These are phyloP conservation scores for Drosophila recens DNA, from an alignment of 2,888 invertebrate genomes.

Conservation along the genomic window DNA sequence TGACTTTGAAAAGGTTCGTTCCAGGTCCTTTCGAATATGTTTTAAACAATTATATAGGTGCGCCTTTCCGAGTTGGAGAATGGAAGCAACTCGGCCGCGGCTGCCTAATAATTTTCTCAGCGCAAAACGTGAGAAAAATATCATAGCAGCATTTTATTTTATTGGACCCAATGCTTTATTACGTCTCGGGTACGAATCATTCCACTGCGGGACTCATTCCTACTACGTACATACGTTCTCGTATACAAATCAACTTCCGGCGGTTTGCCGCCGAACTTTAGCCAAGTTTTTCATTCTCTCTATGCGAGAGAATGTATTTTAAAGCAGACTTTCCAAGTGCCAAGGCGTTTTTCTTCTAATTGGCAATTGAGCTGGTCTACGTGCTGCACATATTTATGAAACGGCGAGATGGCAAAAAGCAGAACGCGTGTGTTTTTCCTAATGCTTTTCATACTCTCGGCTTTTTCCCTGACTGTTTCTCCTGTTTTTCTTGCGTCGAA, in stretches of 20 bases:
- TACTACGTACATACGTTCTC: constrained; percentile 32
- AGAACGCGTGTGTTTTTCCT: constrained; percentile 53
- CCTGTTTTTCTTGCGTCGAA: constrained; percentile 27
- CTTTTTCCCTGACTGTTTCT: background rate
- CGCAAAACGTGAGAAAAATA: constrained; percentile 75
- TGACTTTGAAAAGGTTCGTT: constrained; percentile 30
- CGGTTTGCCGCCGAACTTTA: constrained; percentile 52
- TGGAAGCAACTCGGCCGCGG: constrained; percentile 25
- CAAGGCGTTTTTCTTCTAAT: constrained; percentile 74
- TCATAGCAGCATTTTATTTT: constrained; percentile 65
- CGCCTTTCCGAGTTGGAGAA: constrained; percentile 12
- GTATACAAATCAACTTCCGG: constrained; percentile 82
- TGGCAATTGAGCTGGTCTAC: constrained; percentile 82
- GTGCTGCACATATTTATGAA: constrained; percentile 77
- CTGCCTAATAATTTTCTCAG: constrained; percentile 72
- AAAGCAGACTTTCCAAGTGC: constrained; percentile 54
- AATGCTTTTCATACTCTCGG: constrained; percentile 46
- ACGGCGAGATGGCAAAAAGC: constrained; percentile 46
- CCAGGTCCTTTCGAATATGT: constrained; percentile 22
- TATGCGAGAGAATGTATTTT: constrained; percentile 31
- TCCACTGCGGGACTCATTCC: background rate
- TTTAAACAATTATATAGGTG: constrained; percentile 46
- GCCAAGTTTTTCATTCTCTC: constrained; percentile 26
- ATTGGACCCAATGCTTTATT: constrained; percentile 53
- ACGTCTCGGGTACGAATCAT: constrained; percentile 9